These are phyloP conservation scores for Pseudoips prasinana DNA, from an alignment of 2,888 invertebrate genomes.

Conservation along the genomic window DNA sequence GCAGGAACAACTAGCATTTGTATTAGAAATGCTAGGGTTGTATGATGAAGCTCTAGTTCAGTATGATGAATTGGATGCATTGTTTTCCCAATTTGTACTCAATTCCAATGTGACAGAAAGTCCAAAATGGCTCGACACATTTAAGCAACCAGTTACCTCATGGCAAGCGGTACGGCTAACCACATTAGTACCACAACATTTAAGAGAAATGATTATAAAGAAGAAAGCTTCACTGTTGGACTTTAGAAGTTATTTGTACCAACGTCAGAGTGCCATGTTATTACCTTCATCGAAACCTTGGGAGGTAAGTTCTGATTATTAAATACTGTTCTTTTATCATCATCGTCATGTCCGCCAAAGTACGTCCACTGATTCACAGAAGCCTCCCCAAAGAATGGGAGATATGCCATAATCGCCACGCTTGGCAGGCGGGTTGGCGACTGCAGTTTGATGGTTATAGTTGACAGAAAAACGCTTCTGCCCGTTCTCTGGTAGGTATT, in stretches of 20 bases:
- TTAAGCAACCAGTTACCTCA: constrained; percentile 89
- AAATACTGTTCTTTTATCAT: too few species aligned
- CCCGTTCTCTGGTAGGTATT: too few species aligned
- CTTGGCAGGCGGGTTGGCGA: too few species aligned
- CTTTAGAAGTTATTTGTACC: constrained; percentile 95
- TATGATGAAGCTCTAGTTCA: constrained; percentile 97
- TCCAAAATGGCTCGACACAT: constrained; percentile 92
- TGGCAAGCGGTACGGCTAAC: constrained; percentile 92
- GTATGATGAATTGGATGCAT: constrained; percentile 97
- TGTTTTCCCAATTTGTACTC: constrained; percentile 97
- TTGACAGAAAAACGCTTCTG: too few species aligned
- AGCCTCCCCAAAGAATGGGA: too few species aligned
- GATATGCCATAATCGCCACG: too few species aligned
- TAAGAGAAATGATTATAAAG: constrained; percentile 73
- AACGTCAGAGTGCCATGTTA: constrained; percentile 94
- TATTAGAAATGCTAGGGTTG: constrained; percentile 95
- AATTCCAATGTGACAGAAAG: constrained; percentile 95
- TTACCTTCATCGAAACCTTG: constrained; percentile 87
- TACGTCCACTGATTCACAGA: too few species aligned
- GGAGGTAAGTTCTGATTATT: constrained; percentile 85
- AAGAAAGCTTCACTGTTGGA: constrained; percentile 89
- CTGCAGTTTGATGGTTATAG: too few species aligned
- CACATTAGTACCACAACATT: constrained; percentile 80
- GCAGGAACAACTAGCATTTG: constrained; percentile 98
- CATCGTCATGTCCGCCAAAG: too few species aligned